Conservation (phyloP, 2,797 vertebrate species). For the Thaleichthys pacificus region DNA sequence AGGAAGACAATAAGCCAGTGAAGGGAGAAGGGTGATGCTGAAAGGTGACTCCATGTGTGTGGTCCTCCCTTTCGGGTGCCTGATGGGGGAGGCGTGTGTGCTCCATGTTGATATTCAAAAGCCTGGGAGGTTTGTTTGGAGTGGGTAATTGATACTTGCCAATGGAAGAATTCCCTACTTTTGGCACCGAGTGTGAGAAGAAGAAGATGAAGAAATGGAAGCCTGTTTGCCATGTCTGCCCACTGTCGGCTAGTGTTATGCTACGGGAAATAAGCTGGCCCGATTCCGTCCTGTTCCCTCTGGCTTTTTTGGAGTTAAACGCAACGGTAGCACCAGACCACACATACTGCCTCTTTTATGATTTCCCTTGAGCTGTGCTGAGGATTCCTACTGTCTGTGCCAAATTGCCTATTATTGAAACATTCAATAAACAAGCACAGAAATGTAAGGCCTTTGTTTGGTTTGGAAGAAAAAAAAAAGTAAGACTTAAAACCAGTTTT, state of each 20-base stretch:
- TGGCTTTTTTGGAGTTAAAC: constrained; percentile 44
- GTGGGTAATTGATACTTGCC: constrained; percentile 74
- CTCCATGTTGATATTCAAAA: constrained; percentile 68
- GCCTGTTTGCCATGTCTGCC: constrained; percentile 72
- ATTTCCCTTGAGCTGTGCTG: constrained; percentile 38
- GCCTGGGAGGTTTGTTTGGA: constrained; percentile 68
- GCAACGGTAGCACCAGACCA: constrained; percentile 80
- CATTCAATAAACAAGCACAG: constrained; percentile 66
- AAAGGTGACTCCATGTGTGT: constrained; percentile 67
- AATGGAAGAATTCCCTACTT: constrained; percentile 69
- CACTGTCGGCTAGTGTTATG: constrained; percentile 67
- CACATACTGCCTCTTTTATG: constrained; percentile 76
- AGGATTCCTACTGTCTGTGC: constrained; percentile 59
- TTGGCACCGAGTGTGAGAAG: constrained; percentile 73
- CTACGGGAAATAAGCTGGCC: constrained; percentile 64
- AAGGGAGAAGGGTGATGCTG: constrained; percentile 50
- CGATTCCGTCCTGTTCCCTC: constrained; percentile 43
- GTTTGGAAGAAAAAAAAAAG: constrained; percentile 49
- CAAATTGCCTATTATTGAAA: constrained; percentile 68
- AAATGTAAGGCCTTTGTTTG: constrained; percentile 62
- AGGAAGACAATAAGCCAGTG: constrained; percentile 18
- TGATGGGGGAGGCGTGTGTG: constrained; percentile 49
- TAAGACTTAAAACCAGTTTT: constrained; percentile 41
- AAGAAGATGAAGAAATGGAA: constrained; percentile 55
- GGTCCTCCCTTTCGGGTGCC: constrained; percentile 65